Evolutionary conservation across 64 coral and sea anemone genomes (phyloP).

Genomic region (Astreopora myriophthalma): DNA sequence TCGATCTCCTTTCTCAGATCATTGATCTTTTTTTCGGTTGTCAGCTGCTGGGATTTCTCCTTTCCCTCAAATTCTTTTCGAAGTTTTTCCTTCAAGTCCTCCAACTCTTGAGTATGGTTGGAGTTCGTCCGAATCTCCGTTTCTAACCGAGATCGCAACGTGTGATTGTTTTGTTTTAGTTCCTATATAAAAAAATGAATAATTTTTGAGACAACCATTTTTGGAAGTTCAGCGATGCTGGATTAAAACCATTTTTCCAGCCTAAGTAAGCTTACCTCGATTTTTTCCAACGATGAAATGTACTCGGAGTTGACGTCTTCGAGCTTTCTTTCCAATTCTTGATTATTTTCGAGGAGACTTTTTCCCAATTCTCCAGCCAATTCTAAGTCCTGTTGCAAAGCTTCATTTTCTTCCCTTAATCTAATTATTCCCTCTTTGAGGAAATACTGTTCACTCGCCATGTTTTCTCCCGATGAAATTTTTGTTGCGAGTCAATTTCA

Average conservation of each 20-base stretch:
- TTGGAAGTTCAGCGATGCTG: background rate
- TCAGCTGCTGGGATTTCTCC: slow-evolving; percentile 47
- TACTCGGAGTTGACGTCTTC: slow-evolving; percentile 76
- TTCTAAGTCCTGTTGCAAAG: slow-evolving; percentile 62
- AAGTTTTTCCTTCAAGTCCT: slow-evolving; percentile 85
- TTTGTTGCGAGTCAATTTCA: background rate
- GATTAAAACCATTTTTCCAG: background rate
- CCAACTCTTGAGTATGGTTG: slow-evolving; percentile 76
- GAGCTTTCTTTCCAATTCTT: slow-evolving; percentile 84
- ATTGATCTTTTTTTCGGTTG: slow-evolving; percentile 79
- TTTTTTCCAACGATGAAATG: slow-evolving; percentile 26
- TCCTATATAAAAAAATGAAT: slow-evolving; percentile 34
- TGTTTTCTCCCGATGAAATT: background rate
- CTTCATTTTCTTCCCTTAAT: slow-evolving; percentile 63
- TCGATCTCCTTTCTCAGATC: slow-evolving; percentile 92
- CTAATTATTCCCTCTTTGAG: slow-evolving; percentile 31
- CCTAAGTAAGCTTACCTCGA: slow-evolving; percentile 62
- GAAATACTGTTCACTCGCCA: slow-evolving; percentile 13
- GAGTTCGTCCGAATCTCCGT: slow-evolving; percentile 54
- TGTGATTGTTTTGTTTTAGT: slow-evolving; percentile 89
- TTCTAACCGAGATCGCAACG: slow-evolving; percentile 67
- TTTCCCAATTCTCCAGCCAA: slow-evolving; percentile 93
- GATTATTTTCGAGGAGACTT: slow-evolving; percentile 87
- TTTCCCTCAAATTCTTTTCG: slow-evolving; percentile 78
- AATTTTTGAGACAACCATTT: background rate